These are phyloP conservation scores for Epinephelus coioides DNA, from an alignment of 2,797 vertebrate genomes.

Conservation along the genomic window DNA sequence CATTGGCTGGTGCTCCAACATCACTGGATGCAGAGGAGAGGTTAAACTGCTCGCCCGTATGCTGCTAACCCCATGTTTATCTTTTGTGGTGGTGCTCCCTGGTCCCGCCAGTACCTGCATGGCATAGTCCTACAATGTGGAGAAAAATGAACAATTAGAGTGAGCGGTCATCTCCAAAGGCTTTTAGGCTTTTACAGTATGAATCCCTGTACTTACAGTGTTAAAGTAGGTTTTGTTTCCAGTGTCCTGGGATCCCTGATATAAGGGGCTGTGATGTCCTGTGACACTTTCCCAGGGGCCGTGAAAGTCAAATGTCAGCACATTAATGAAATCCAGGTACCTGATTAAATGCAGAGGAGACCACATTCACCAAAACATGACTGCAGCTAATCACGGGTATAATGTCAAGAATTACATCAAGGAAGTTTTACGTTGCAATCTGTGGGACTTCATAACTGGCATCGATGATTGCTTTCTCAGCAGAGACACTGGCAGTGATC, in stretches of 20 bases:
- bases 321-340: constrained; percentile 82
- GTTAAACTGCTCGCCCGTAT: constrained; percentile 81
- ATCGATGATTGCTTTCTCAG: too few species aligned
- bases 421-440: too few species aligned
- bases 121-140: constrained; percentile 73
- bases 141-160: neutral
- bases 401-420: too few species aligned
- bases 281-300: neutral
- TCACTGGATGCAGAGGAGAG: constrained; percentile 52
- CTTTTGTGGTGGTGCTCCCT: constrained; percentile 78
- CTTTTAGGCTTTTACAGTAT: neutral
- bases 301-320: constrained; percentile 85
- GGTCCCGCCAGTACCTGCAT: constrained; percentile 83
- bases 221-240: constrained; percentile 74
- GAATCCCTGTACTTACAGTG: constrained; percentile 63
- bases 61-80: constrained; percentile 83
- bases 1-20: constrained; percentile 72
- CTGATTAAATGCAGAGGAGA: constrained; percentile 53
- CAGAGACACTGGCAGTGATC: too few species aligned
- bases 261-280: too few species aligned
- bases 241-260: constrained; percentile 53
- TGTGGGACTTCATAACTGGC: too few species aligned
- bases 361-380: neutral
- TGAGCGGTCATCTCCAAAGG: neutral
- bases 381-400: rapidly evolving